Evolutionary conservation across 2,888 invertebrate species (phyloP).

Genomic region (Dione juno): DNA sequence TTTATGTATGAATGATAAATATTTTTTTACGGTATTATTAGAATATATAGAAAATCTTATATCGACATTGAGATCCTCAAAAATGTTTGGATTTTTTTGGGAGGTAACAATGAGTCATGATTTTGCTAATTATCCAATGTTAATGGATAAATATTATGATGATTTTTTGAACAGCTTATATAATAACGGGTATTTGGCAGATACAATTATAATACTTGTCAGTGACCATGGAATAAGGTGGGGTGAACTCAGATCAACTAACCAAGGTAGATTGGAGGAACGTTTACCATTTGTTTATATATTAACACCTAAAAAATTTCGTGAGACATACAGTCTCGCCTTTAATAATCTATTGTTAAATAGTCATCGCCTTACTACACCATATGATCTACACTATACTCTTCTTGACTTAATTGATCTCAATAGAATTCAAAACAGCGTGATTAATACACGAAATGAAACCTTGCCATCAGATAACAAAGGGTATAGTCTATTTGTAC

Average conservation of each 20-base stretch:
- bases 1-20: constrained; percentile 86
- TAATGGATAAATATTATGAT: constrained; percentile 86
- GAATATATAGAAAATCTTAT: constrained; percentile 87
- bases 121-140: constrained; percentile 87
- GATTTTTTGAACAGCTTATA: constrained; percentile 81
- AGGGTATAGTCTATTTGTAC: constrained; percentile 88
- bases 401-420: constrained; percentile 85
- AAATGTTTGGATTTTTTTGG: constrained; percentile 92
- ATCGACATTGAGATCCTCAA: constrained; percentile 75
- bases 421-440: constrained; percentile 54
- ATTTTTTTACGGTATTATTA: constrained; percentile 86
- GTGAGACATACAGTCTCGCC: constrained; percentile 81
- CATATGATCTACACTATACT: constrained; percentile 91
- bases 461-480: constrained; percentile 61
- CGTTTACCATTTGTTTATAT: constrained; percentile 90
- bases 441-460: constrained; percentile 54
- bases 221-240: constrained; percentile 95
- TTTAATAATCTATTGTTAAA: constrained; percentile 86
- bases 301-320: constrained; percentile 88
- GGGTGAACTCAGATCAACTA: constrained; percentile 90
- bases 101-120: constrained; percentile 91
- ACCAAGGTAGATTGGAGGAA: constrained; percentile 92
- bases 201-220: constrained; percentile 87
- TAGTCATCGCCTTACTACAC: constrained; percentile 85
- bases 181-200: constrained; percentile 78